Conservation (phyloP, 2,113 vertebrate species). For the Haemorhous mexicanus region DNA sequence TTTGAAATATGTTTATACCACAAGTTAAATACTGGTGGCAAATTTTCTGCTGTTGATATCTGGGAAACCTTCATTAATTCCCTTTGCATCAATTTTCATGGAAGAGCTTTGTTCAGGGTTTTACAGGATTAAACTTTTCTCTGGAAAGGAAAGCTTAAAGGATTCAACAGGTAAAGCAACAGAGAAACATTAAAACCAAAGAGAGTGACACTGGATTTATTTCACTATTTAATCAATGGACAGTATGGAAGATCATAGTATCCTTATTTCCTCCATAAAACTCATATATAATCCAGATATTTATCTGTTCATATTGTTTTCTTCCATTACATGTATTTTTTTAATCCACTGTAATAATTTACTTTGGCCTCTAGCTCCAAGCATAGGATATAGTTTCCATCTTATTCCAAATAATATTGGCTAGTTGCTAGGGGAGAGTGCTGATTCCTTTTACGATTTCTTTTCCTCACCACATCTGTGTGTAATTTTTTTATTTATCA, state of each 20-base stretch:
- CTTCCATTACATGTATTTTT: conserved; percentile 26
- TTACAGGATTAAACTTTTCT: background rate
- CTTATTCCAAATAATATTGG: conserved; percentile 45
- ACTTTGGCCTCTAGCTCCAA: conserved; percentile 35
- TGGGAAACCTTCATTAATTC: background rate
- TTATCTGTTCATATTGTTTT: conserved; percentile 13
- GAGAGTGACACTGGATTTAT: background rate
- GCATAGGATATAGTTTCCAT: background rate
- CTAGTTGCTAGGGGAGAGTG: conserved; percentile 42
- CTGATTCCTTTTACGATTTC: background rate
- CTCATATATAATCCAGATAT: background rate
- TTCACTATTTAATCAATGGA: background rate
- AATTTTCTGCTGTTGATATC: background rate
- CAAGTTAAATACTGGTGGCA: background rate
- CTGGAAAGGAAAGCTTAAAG: conserved; percentile 1
- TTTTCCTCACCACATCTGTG: conserved; percentile 48
- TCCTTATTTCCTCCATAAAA: background rate
- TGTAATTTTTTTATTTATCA: conserved; percentile 50
- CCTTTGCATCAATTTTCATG: background rate
- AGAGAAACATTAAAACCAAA: background rate
- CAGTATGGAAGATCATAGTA: background rate
- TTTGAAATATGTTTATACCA: background rate
- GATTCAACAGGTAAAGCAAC: conserved; percentile 26
- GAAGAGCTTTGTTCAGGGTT: background rate
- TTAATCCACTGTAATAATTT: conserved; percentile 38